phyloP scores from a whole-genome alignment of 2,797 vertebrate species.

The Siniperca scherzeri region DNA sequence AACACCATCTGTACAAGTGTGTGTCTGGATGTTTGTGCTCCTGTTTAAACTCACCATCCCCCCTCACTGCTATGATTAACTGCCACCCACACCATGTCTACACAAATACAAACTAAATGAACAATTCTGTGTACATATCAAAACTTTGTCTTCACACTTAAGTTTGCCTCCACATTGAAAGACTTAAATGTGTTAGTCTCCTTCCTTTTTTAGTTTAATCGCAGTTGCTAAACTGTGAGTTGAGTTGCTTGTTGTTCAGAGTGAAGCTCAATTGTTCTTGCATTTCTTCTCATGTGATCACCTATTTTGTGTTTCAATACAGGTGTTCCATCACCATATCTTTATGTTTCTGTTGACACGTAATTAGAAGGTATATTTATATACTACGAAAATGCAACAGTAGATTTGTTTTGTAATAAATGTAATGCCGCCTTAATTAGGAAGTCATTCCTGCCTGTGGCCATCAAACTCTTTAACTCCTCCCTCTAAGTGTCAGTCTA shows the following conservation, averaged over 20 bases:
- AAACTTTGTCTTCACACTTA: too few species aligned
- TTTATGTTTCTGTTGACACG: neutral
- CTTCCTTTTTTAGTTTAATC: neutral
- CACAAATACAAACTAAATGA: neutral
- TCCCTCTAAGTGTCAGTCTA: too few species aligned
- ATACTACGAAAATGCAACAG: neutral
- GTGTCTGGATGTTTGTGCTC: constrained; percentile 42
- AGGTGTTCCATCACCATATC: neutral
- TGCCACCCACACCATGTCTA: neutral
- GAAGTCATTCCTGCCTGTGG: too few species aligned
- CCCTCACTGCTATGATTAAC: constrained; percentile 8
- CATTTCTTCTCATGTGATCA: neutral
- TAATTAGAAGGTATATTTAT: neutral
- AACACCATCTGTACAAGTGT: constrained; percentile 45
- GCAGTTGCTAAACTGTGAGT: neutral
- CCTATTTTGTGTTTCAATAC: neutral
- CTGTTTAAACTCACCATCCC: constrained; percentile 33
- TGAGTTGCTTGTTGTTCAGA: neutral
- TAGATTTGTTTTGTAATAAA: neutral
- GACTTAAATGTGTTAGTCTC: neutral
- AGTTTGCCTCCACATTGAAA: neutral
- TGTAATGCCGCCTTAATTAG: neutral
- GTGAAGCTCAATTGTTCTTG: neutral
- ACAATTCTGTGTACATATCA: too few species aligned
- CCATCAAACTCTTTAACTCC: too few species aligned